Evolutionary conservation across 2,888 invertebrate species (phyloP).

Genomic region (Lochmaea crataegi): DNA sequence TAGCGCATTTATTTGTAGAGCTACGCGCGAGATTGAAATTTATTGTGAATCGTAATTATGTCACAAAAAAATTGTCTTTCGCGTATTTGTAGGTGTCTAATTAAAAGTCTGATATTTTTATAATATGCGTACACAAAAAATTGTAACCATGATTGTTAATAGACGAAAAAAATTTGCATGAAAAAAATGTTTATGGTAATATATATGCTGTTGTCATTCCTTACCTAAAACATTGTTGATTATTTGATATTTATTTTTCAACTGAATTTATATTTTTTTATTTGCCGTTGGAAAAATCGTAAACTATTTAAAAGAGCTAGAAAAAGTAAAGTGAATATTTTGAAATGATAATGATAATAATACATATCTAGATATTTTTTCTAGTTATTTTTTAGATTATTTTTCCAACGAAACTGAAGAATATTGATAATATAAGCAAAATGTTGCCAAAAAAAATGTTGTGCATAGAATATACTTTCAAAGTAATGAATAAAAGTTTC

Average conservation of each 20-base stretch:
- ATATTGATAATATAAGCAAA: constrained; percentile 13
- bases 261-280: constrained; percentile 47
- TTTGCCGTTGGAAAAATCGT: constrained; percentile 17
- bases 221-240: constrained; percentile 66
- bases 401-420: constrained; percentile 2
- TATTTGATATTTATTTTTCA: constrained; percentile 47
- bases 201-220: constrained; percentile 74
- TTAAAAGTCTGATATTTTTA: constrained; percentile 50
- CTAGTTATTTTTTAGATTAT: constrained; percentile 5
- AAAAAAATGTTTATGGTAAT: constrained; percentile 69
- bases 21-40: not conserved
- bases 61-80: constrained; percentile 27
- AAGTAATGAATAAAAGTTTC: constrained; percentile 6
- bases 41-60: constrained; percentile 41
- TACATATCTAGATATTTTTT: constrained; percentile 18
- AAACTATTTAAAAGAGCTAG: constrained; percentile 1
- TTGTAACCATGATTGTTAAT: constrained; percentile 55
- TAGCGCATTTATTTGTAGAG: constrained; percentile 5
- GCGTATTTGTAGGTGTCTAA: constrained; percentile 16
- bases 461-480: constrained; percentile 9
- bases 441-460: constrained; percentile 29
- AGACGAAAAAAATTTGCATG: constrained; percentile 42
- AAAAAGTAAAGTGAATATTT: constrained; percentile 7
- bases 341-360: constrained; percentile 1
- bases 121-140: constrained; percentile 44